phyloP scores from a whole-genome alignment of 2,797 vertebrate genomes.

The Onychomys arenicola region DNA sequence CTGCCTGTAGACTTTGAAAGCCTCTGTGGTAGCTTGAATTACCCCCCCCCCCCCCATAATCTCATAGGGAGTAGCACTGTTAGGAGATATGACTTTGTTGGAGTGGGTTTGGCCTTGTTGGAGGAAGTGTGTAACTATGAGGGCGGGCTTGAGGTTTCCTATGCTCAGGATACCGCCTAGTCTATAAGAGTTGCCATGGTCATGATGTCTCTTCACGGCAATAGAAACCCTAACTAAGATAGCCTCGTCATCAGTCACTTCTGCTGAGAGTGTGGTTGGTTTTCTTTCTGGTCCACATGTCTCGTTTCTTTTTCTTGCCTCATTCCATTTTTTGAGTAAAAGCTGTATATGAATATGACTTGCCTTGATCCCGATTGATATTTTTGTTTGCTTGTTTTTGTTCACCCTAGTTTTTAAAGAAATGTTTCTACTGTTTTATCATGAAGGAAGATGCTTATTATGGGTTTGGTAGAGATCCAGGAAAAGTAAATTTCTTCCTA shows the following conservation, averaged over 20 bases:
- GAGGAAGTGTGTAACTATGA: neutral
- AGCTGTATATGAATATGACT: too few species aligned
- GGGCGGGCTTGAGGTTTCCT: neutral
- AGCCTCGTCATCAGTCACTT: neutral
- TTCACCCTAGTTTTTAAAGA: slow-evolving; percentile 35
- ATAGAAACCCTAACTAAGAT: neutral
- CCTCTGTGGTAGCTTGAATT: neutral
- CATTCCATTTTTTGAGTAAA: neutral
- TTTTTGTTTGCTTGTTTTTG: neutral
- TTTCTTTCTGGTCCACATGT: neutral
- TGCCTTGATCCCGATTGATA: neutral
- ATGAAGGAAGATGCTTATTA: neutral
- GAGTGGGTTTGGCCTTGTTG: neutral
- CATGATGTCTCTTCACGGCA: neutral
- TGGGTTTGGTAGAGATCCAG: slow-evolving; percentile 5
- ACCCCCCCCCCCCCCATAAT: too few species aligned
- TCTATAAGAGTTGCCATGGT: neutral
- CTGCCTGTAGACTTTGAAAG: neutral
- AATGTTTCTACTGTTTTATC: neutral
- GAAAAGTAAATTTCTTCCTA: slow-evolving; percentile 14
- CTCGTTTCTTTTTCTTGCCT: neutral
- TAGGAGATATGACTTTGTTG: neutral
- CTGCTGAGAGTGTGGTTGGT: neutral
- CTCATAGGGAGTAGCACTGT: neutral
- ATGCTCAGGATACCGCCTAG: neutral